Percentiles rank a stretch among this genome's conserved stretches.
phyloP scores from a whole-genome alignment of 2,113 vertebrate genomes.

The Gavia stellata region DNA sequence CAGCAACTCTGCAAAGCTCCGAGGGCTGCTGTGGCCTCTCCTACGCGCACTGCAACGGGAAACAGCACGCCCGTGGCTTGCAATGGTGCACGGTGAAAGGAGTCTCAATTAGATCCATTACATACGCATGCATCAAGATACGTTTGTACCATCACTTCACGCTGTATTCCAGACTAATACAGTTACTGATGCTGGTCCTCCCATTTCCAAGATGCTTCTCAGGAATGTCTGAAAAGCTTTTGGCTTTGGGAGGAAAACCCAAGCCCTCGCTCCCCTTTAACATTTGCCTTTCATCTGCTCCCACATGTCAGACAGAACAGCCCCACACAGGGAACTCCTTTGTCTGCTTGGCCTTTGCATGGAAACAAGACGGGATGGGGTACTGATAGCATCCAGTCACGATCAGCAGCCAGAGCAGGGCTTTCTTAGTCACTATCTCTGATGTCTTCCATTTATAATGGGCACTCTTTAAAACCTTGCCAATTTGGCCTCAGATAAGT shows the following conservation, averaged over 20 bases:
- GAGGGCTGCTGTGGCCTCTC: background rate
- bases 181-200: background rate
- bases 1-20: background rate
- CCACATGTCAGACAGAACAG: background rate
- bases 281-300: background rate
- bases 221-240: background rate
- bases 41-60: background rate
- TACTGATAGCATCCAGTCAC: background rate
- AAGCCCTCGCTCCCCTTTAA: background rate
- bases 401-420: background rate
- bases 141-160: background rate
- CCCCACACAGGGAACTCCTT: background rate
- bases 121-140: fast-evolving
- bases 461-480: background rate
- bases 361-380: background rate
- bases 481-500: background rate
- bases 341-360: background rate
- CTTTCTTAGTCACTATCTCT: background rate
- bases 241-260: background rate
- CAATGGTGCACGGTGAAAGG: fast-evolving
- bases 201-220: background rate
- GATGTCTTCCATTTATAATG: background rate
- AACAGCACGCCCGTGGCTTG: fast-evolving
- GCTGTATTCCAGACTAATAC: background rate
- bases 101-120: fast-evolving